A percentile compares a stretch with the other conserved stretches of the same genome.
These are phyloP conservation scores for Autographa gamma DNA, from an alignment of 2,888 invertebrate genomes.

Conservation along the genomic window DNA sequence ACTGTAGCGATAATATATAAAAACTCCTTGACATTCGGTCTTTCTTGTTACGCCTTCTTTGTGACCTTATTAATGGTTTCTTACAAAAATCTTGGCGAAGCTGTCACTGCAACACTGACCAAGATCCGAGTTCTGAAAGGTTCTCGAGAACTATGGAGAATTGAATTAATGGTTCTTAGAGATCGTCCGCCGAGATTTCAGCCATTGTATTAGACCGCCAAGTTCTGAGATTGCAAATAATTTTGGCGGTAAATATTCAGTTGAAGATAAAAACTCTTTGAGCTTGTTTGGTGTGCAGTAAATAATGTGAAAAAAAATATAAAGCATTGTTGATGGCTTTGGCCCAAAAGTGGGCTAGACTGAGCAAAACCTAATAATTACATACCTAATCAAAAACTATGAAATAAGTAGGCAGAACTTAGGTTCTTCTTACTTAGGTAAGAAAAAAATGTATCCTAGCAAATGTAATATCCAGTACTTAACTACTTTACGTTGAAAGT, in stretches of 20 bases:
- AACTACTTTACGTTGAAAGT: not conserved
- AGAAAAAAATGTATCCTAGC: not conserved
- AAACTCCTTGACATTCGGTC: not conserved
- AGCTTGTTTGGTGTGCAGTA: not conserved
- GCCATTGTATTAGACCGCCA: constrained; percentile 33
- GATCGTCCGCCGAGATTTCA: constrained; percentile 35
- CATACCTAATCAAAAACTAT: too few species aligned
- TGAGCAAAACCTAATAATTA: too few species aligned
- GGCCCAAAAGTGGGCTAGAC: too few species aligned
- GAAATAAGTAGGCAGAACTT: too few species aligned
- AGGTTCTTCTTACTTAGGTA: too few species aligned
- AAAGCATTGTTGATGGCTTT: too few species aligned
- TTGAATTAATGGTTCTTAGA: constrained; percentile 43
- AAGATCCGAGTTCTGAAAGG: constrained; percentile 22
- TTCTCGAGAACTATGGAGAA: constrained; percentile 19
- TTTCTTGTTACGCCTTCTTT: not conserved
- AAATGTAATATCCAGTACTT: not conserved
- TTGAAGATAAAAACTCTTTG: not conserved
- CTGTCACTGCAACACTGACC: constrained; percentile 13
- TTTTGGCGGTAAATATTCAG: not conserved
- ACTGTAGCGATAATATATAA: not conserved
- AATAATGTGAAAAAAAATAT: too few species aligned
- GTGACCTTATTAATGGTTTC: constrained; percentile 8
- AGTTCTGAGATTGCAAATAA: constrained; percentile 24
- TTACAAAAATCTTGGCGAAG: not conserved